These are phyloP conservation scores for Urocynchramus pylzowi DNA, from an alignment of 2,113 vertebrate genomes.

Conservation along the genomic window DNA sequence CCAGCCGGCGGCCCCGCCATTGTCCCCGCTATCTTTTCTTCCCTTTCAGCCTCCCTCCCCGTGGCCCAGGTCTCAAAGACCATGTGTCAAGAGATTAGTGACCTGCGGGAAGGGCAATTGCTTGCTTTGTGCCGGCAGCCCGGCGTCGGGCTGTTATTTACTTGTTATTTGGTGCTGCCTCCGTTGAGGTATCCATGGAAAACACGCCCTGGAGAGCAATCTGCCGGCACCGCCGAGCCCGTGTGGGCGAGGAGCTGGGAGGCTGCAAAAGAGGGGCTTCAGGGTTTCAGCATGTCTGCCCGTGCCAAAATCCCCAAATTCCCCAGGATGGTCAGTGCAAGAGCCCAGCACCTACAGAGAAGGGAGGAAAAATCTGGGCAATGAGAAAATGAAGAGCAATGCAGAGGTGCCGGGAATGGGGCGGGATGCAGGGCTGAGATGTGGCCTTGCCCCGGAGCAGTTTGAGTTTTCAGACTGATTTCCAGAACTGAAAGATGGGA, in stretches of 20 bases:
- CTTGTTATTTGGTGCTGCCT: constrained; percentile 25
- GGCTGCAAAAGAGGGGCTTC: neutral
- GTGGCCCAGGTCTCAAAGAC: constrained; percentile 27
- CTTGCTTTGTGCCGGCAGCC: constrained; percentile 31
- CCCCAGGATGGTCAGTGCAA: rapidly evolving
- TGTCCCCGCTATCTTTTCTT: constrained; percentile 34
- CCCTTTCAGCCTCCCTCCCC: constrained; percentile 13
- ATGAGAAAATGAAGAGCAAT: rapidly evolving
- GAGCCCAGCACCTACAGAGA: neutral
- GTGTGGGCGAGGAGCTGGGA: rapidly evolving
- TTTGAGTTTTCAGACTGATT: neutral
- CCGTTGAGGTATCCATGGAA: neutral
- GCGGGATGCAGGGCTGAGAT: neutral
- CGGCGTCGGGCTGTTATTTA: neutral
- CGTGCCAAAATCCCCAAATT: rapidly evolving
- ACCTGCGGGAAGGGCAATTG: constrained; percentile 8
- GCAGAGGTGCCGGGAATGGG: rapidly evolving
- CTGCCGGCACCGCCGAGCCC: neutral
- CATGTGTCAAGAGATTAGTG: constrained; percentile 49
- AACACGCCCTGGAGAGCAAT: neutral
- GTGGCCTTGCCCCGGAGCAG: neutral
- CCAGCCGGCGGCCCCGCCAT: neutral
- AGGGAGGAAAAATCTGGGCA: neutral
- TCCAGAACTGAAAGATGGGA: neutral
- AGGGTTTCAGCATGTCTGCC: rapidly evolving